Evolutionary conservation across 1,140 invertebrate genomes (phyloP), one percentile per base, ranked within the genome.

Genomic region (Caenorhabditis tropicalis): DNA sequence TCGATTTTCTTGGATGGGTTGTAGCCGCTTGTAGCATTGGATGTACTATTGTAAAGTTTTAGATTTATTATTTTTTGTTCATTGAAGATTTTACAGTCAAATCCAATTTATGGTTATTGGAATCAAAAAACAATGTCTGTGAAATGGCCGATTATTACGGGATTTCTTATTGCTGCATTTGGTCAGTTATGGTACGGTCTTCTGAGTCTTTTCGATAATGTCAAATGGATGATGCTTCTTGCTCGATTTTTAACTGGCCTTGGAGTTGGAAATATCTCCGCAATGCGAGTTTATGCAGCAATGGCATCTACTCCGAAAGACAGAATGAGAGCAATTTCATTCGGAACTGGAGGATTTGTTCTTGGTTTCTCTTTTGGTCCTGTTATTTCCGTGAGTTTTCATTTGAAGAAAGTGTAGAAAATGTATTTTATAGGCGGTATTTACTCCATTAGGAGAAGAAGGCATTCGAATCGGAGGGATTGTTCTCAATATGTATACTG

Each of bases 321-420:
- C 58, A 82, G 84, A 79, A 60, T 83, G 84, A 87, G 24, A 48
- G 85, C 86, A 15, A 81, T 87, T 39, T 39, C 86, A 15, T 82
- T 83, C 29, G 60, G 86, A 29, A 86, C 79, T 36, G 86, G 86
- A 48, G 86, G 86, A 16, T 82, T 81, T 24, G 86, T 87, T 2
- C 58, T 86, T 2, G 86, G 86, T n/a, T 82, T 86, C 16, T 82
- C 86, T n/a, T 56, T 87, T 31, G 86, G 86, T 15, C 86, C 86
- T 6, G 86, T 74, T 53, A 86, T 83, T 33, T 85, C 87, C 16
- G 83, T 84, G 58, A 81, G 51, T 12, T 1, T 33, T 21, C 16
- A 7, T 7, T 21, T 51, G 2, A 1, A 33, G 0, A 31, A 33
- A 27, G 48, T 27, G 1, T 10, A 21, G 19, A 10, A 12, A 31